These are phyloP conservation scores for Phragmatobia fuliginosa DNA, from an alignment of 2,888 invertebrate genomes.

Conservation along the genomic window DNA sequence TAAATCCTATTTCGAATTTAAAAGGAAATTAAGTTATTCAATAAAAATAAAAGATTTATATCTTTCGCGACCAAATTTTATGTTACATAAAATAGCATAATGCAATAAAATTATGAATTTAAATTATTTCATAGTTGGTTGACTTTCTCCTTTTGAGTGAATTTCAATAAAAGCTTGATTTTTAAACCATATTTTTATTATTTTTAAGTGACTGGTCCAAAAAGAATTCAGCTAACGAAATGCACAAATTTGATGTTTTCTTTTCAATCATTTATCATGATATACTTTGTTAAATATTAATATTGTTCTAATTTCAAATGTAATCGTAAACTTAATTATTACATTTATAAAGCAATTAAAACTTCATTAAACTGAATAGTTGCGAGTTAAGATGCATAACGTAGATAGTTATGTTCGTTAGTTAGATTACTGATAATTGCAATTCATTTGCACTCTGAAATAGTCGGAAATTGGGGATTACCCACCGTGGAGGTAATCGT, in stretches of 20 bases:
- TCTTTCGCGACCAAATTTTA: too few species aligned
- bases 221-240: not conserved
- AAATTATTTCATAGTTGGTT: not conserved
- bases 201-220: not conserved
- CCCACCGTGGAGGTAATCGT: not conserved
- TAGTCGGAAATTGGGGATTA: not conserved
- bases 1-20: too few species aligned
- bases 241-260: not conserved
- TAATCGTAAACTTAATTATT: constrained; percentile 7
- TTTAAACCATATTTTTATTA: not conserved
- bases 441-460: constrained; percentile 3
- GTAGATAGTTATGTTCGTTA: constrained; percentile 10
- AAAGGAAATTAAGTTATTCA: too few species aligned
- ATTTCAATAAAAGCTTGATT: not conserved
- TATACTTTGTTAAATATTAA: not conserved
- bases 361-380: constrained; percentile 9
- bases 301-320: constrained; percentile 15
- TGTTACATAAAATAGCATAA: not conserved
- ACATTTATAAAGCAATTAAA: constrained; percentile 19
- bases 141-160: not conserved
- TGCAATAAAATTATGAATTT: not conserved
- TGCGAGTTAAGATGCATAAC: constrained; percentile 18
- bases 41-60: too few species aligned
- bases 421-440: constrained; percentile 4
- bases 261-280: not conserved